Base-by-base conservation (phyloP, 2,797 vertebrate species). In the Trachops cirrhosus region DNA sequence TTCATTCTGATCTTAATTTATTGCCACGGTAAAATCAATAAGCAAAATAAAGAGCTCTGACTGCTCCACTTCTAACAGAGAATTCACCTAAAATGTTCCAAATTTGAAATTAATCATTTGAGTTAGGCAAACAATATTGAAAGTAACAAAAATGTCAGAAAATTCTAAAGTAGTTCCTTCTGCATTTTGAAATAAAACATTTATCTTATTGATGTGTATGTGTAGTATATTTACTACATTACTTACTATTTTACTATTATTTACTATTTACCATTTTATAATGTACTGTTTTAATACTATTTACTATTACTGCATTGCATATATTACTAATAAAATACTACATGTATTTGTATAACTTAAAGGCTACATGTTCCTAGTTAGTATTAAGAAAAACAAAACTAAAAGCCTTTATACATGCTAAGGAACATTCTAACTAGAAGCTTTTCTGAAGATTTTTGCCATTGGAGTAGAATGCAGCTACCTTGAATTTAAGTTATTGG, bases 1-100 rank as follows among this genome's bases (percentile, higher is more conserved):
- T 89, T 90, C 70, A 96, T 89, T 92, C 84, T 68, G 64, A 94
- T 37, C 46, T 68, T 83, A 86, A 83, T 83, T 48, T 96, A 83
- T 16, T 32, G 24, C 2, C n/a, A 89, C 41, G 75, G 41, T 34
- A 77, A 96, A 92, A 93, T 92, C 85, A 89, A 89, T 48, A 78
- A 48, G 34, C 74, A 84, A 68, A 82, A 82, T 70, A 93, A 82
- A 62, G 73, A 54, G 29, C 18, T 50, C 12, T 37, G 82, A 50
- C 32, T 89, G 82, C 37, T 91, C 29, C 12, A 29, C 14, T 71
- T 77, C 54, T 83, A 16, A 41, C 6, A 64, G 15, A 92, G 24
- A 59, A 93, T 73, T 89, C 34, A 6, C 22, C 2, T 77, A 86
- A 84, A 83, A 37, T 24, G 89, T 79, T 29, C 75, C 54, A 89